These are phyloP conservation scores for Palythoa caribaeorum DNA, from an alignment of 92 coral and sea anemone genomes.

Conservation along the genomic window DNA sequence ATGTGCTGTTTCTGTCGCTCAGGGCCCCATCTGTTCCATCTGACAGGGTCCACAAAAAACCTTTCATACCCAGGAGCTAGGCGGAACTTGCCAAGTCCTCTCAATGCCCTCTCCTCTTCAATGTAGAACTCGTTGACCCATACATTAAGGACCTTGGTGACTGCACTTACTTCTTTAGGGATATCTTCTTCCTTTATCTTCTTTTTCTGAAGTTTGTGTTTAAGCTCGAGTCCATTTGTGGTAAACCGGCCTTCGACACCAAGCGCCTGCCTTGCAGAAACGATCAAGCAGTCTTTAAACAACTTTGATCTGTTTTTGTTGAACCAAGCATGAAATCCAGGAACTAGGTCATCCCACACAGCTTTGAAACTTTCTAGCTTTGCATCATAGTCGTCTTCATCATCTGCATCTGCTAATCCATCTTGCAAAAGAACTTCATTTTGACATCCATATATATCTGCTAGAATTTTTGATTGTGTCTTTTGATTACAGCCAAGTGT, in stretches of 20 bases:
- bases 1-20: conserved; percentile 46
- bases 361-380: conserved; percentile 49
- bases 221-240: conserved; percentile 53
- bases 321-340: conserved; percentile 67
- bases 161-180: conserved; percentile 51
- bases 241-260: not conserved
- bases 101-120: not conserved
- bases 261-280: conserved; percentile 28
- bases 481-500: conserved; percentile 63
- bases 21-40: conserved; percentile 72
- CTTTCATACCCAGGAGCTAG: conserved; percentile 66
- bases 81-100: conserved; percentile 20
- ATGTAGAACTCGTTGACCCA: not conserved
- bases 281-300: conserved; percentile 62
- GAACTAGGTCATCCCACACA: conserved; percentile 48
- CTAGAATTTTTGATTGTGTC: conserved; percentile 51
- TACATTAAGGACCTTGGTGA: conserved; percentile 1
- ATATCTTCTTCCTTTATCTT: conserved; percentile 52
- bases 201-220: conserved; percentile 71
- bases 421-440: conserved; percentile 53
- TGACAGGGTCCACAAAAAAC: conserved; percentile 62
- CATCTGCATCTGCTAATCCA: conserved; percentile 69
- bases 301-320: conserved; percentile 43
- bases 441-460: conserved; percentile 65
- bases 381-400: conserved; percentile 56